Conservation (phyloP, 2,888 invertebrate species). For the Amiota communis region DNA sequence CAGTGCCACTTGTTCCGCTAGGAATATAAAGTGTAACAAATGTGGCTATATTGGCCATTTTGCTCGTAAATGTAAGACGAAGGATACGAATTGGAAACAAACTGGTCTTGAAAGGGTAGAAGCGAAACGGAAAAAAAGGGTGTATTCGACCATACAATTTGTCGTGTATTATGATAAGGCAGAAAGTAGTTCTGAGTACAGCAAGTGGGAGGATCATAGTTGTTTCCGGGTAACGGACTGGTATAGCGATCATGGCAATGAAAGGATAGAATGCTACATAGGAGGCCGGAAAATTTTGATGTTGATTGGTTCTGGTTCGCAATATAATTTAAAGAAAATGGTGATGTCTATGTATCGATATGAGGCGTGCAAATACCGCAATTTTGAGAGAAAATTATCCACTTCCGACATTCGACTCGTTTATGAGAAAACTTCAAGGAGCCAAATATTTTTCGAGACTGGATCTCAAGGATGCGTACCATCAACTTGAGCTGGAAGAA, state of each 20-base stretch:
- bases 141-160: background rate
- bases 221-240: background rate
- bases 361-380: constrained; percentile 61
- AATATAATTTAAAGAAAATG: constrained; percentile 54
- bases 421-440: too few relatives aligned
- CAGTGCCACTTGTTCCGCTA: too few relatives aligned
- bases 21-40: background rate
- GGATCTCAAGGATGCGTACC: too few relatives aligned
- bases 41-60: background rate
- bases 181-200: background rate
- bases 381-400: constrained; percentile 45
- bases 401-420: constrained; percentile 53
- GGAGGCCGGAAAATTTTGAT: constrained; percentile 15
- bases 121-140: background rate
- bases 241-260: background rate
- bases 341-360: constrained; percentile 64
- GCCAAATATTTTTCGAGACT: too few relatives aligned
- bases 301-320: constrained; percentile 44
- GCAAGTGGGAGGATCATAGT: background rate
- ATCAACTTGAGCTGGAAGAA: too few relatives aligned
- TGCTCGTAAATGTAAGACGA: background rate
- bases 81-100: background rate
- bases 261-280: background rate
- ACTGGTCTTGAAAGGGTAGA: background rate
- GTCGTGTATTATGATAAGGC: background rate